phyloP scores from a whole-genome alignment of 2,113 vertebrate genomes.

The Meriones unguiculatus region DNA sequence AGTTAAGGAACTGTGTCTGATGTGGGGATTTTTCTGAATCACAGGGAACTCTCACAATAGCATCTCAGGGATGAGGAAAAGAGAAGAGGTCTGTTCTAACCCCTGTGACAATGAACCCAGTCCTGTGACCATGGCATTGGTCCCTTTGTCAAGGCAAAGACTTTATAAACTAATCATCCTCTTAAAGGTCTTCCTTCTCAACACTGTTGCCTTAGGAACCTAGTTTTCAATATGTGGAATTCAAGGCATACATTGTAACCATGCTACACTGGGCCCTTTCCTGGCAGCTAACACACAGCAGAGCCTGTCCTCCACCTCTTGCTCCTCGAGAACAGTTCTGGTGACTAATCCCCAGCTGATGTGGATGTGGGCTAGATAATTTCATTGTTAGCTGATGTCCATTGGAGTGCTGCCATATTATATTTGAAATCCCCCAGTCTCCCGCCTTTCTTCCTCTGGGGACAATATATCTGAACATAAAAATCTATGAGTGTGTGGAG shows the following conservation, averaged over 20 bases:
- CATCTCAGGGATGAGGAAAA: neutral
- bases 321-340: neutral
- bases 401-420: neutral
- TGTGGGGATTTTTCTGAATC: neutral
- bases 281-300: neutral
- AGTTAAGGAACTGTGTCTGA: neutral
- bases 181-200: neutral
- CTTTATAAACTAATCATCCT: neutral
- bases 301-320: neutral
- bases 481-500: neutral
- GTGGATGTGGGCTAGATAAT: neutral
- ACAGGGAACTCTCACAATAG: neutral
- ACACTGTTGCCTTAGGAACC: neutral
- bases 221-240: neutral
- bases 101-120: neutral
- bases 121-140: neutral
- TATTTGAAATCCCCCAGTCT: neutral
- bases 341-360: neutral
- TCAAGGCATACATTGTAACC: neutral
- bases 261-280: neutral
- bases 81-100: neutral
- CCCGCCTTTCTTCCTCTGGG: neutral
- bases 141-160: neutral
- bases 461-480: neutral
- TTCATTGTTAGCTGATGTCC: neutral